phyloP scores from a whole-genome alignment of 2,113 vertebrate genomes.

The Myotis yumanensis region DNA sequence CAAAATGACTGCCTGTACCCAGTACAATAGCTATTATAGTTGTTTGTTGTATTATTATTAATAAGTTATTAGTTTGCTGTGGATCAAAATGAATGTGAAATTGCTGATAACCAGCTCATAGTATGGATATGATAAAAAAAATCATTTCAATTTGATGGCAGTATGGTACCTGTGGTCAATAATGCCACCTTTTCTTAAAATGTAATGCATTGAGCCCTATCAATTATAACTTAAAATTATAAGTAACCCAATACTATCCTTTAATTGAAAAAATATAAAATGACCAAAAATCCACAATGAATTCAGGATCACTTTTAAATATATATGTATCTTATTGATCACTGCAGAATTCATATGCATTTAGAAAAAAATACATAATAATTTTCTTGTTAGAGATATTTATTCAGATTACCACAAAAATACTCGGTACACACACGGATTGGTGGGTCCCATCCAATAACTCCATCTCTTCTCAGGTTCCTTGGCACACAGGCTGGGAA shows the following conservation, averaged over 20 bases:
- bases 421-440: not conserved
- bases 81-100: not conserved
- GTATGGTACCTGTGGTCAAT: not conserved
- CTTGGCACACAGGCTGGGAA: not conserved
- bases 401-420: constrained; percentile 39
- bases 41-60: not conserved
- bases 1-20: not conserved
- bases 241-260: not conserved
- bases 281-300: not conserved
- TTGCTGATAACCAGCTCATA: not conserved
- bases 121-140: not conserved
- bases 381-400: constrained; percentile 50
- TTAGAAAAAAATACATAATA: not conserved
- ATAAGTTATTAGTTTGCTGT: not conserved
- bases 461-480: not conserved
- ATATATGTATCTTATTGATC: constrained; percentile 38
- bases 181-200: constrained; percentile 1
- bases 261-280: not conserved
- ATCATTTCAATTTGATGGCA: not conserved
- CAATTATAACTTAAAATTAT: not conserved
- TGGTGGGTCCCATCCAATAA: constrained; percentile 6
- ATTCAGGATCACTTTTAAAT: not conserved
- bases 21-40: not conserved
- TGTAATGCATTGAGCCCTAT: not conserved
- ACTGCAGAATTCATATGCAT: not conserved